These are phyloP conservation scores for Tetrax tetrax DNA, from an alignment of 2,113 vertebrate genomes.

Conservation along the genomic window DNA sequence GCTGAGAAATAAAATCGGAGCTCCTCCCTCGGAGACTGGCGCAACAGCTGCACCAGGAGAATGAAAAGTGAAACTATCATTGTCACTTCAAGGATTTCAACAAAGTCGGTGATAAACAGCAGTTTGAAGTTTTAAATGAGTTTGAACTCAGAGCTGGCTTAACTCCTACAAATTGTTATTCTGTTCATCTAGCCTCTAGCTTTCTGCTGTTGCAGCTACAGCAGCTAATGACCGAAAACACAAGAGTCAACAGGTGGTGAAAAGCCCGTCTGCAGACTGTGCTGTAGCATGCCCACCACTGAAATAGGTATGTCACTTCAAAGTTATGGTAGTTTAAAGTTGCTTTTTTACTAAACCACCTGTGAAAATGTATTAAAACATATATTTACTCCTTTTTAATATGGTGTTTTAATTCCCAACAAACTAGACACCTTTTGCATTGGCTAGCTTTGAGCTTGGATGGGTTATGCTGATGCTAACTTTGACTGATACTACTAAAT, in stretches of 20 bases:
- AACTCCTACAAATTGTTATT: background rate
- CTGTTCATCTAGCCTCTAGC: background rate
- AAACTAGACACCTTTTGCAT: background rate
- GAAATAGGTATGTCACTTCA: background rate
- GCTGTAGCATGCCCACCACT: background rate
- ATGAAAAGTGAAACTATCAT: background rate
- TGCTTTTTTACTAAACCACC: background rate
- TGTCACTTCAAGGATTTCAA: background rate
- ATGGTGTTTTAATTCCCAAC: background rate
- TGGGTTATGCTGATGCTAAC: background rate
- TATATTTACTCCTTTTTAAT: background rate
- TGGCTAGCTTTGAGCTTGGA: background rate
- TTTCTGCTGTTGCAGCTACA: background rate
- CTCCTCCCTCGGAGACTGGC: background rate
- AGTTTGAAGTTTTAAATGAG: background rate
- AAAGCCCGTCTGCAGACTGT: background rate
- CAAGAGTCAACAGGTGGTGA: background rate
- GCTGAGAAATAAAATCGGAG: slow-evolving; percentile 24
- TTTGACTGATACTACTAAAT: background rate
- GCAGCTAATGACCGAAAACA: background rate
- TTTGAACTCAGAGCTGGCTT: background rate
- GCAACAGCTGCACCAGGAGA: background rate
- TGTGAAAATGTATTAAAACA: background rate
- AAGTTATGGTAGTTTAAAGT: background rate
- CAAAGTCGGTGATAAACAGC: background rate